These are phyloP conservation scores for Halichoeres trimaculatus DNA, from an alignment of 2,113 vertebrate species.

Conservation along the genomic window DNA sequence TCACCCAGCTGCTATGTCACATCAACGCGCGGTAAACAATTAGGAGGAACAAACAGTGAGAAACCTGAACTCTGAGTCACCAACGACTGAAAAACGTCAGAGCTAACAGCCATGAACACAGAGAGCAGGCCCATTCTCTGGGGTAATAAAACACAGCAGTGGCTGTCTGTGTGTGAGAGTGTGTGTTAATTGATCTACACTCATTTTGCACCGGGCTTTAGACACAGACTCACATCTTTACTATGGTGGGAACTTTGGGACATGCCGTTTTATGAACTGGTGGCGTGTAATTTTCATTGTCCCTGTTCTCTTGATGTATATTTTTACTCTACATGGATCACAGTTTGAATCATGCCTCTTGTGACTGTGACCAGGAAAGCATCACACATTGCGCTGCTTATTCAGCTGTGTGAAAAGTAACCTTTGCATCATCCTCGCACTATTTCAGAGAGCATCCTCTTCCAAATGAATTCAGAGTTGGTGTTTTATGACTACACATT, in stretches of 20 bases:
- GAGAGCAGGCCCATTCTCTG: conserved; percentile 59
- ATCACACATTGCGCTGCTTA: conserved; percentile 26
- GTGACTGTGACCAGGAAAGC: conserved; percentile 42
- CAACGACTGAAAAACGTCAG: conserved; percentile 70
- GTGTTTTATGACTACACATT: background rate
- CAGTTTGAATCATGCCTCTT: background rate
- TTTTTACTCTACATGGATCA: background rate
- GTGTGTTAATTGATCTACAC: conserved; percentile 63
- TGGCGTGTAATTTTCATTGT: background rate
- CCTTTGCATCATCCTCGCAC: conserved; percentile 45
- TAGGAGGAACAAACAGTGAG: conserved; percentile 83
- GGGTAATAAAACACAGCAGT: conserved; percentile 76
- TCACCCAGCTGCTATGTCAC: conserved; percentile 72
- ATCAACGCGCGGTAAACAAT: conserved; percentile 80
- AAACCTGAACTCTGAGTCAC: conserved; percentile 83
- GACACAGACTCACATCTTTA: conserved; percentile 37
- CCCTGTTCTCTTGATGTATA: background rate
- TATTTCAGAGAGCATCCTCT: conserved; percentile 14
- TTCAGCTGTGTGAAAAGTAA: conserved; percentile 60
- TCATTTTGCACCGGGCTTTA: conserved; percentile 31
- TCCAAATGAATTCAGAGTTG: conserved; percentile 7
- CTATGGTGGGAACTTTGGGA: conserved; percentile 18
- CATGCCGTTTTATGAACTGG: conserved; percentile 1
- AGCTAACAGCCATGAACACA: conserved; percentile 67
- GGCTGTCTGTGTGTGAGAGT: conserved; percentile 69